Evolutionary conservation across 1,140 invertebrate species (phyloP).

Genomic region (Goniozus legneri): DNA sequence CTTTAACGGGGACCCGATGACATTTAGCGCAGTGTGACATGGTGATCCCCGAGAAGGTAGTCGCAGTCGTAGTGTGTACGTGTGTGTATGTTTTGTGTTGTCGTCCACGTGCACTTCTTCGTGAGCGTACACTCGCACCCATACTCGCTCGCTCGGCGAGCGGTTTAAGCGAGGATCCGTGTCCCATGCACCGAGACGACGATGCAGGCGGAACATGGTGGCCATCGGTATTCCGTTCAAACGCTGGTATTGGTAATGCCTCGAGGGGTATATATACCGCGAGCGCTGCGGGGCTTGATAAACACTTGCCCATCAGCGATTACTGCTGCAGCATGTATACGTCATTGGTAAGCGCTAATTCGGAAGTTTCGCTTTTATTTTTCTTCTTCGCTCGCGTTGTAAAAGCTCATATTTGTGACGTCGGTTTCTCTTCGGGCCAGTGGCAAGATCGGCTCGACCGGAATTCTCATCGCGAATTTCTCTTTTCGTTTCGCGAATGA

Average conservation of each 20-base stretch:
- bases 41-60: constrained; percentile 36
- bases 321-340: constrained; percentile 45
- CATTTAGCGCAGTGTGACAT: constrained; percentile 42
- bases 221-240: constrained; percentile 18
- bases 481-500: no score
- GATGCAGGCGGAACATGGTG: constrained; percentile 20
- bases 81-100: constrained; percentile 15
- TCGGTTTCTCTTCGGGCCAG: no score
- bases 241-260: constrained; percentile 32
- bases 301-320: constrained; percentile 46
- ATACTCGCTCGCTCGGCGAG: neutral
- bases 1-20: constrained; percentile 42
- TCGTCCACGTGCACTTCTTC: no score
- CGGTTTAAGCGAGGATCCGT: constrained; percentile 24
- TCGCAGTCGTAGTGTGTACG: neutral
- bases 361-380: no score
- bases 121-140: neutral
- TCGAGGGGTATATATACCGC: constrained; percentile 43
- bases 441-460: no score
- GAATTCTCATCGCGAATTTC: no score
- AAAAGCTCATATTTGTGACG: no score
- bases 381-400: no score
- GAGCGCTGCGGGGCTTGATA: constrained; percentile 38
- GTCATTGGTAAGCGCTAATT: constrained; percentile 42
- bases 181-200: no score